Base-by-base conservation (phyloP, 2,797 vertebrate genomes). In the Agapornis canus region DNA sequence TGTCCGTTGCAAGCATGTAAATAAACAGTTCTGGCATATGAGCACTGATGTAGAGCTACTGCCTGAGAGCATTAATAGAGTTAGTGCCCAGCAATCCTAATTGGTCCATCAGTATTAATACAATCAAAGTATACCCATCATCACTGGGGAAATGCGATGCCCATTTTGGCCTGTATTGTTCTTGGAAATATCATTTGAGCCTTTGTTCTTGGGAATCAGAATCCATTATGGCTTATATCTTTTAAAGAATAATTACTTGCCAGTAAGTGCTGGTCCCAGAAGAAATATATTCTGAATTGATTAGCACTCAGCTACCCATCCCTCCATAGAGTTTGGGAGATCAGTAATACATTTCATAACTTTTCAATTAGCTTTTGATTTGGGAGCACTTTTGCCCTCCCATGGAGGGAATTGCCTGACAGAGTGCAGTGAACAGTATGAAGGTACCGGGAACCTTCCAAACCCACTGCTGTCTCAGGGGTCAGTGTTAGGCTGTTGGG, bases 211-310 rank as follows among this genome's bases (percentile, higher is more conserved):
- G 69, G 64, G 80, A 87, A 96, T 69, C 77, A 75, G 43, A 94
- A 77, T 48, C 61, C 57, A 59, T 89, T 92, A 81, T 26, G 51
- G 64, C 65, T 25, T n/a, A 27, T 73, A 68, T 60, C 52, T 89
- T 57, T 85, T 45, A 92, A 94, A 77, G 86, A 76, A 61, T 94
- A 96, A 96, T 94, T 94, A 48, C 73, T 90, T 89, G 51, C 82
- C 43, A 89, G 45, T 92, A 89, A 94, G 49, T 42, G 70, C 80
- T 80, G 35, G 47, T 87, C 85, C 81, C 82, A 73, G 76, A 95
- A 95, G 81, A 86, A 94, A 95, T 51, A 59, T 37, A 60, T 57
- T 91, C 70, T 90, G 86, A 79, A 88, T 69, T 70, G 79, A 94
- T 92, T 71, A 89, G 77, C 52, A 69, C 56, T 82, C 78, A 92